phyloP scores from a whole-genome alignment of 2,797 vertebrate species.

The Syndactyla subalaris region DNA sequence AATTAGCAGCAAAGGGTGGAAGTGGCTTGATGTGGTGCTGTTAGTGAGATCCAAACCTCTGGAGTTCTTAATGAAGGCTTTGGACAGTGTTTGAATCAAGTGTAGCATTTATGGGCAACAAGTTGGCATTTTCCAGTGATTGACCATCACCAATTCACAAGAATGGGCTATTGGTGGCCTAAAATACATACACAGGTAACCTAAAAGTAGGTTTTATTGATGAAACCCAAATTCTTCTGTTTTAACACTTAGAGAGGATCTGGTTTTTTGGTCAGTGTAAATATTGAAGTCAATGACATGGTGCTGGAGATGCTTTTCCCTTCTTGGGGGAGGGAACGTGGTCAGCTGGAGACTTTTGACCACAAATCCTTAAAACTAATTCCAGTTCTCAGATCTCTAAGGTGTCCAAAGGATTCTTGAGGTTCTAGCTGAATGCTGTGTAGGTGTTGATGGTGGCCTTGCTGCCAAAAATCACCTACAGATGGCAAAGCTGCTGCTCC shows the following conservation, averaged over 20 bases:
- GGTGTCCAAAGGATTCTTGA: accelerated
- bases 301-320: background rate
- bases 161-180: background rate
- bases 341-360: background rate
- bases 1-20: conserved; percentile 23
- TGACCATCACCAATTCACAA: background rate
- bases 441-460: background rate
- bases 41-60: background rate
- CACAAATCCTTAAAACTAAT: background rate
- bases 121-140: background rate
- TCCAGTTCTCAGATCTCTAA: background rate
- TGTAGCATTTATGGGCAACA: background rate
- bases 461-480: accelerated
- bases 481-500: background rate
- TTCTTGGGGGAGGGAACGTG: background rate
- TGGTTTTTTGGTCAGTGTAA: accelerated
- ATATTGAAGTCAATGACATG: too few species aligned
- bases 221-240: accelerated
- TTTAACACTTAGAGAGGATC: background rate
- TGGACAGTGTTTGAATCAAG: background rate
- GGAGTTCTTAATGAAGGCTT: background rate
- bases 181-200: accelerated
- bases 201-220: background rate
- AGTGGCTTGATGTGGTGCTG: background rate
- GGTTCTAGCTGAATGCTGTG: background rate